These are phyloP conservation scores for Microtus obscurus DNA, from an alignment of 2,797 vertebrate species.

Conservation along the genomic window DNA sequence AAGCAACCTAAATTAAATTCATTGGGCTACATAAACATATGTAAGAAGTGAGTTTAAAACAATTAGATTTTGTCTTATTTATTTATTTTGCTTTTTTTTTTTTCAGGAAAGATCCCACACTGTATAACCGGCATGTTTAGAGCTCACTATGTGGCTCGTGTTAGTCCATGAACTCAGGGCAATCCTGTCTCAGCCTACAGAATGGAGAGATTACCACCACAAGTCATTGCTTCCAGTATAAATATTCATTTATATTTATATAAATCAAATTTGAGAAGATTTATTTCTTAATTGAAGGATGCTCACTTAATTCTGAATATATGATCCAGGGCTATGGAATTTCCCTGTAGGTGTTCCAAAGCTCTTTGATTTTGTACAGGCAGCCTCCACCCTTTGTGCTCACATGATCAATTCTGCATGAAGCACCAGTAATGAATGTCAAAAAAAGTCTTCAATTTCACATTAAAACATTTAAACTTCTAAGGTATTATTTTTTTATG, in stretches of 20 bases:
- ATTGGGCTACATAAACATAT: too few species aligned
- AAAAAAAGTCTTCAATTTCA: background rate
- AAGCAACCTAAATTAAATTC: background rate
- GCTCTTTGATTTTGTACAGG: background rate
- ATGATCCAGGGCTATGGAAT: too few species aligned
- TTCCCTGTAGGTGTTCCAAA: background rate
- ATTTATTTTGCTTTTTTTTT: background rate
- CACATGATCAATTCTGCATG: background rate
- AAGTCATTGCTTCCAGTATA: background rate
- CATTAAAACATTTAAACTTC: background rate
- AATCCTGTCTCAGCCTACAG: background rate
- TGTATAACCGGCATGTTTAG: background rate
- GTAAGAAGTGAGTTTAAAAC: background rate
- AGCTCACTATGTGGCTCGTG: background rate
- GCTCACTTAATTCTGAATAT: background rate
- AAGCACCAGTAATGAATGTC: background rate
- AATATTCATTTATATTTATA: background rate
- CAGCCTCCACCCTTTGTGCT: background rate
- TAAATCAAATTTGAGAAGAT: background rate
- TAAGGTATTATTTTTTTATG: background rate
- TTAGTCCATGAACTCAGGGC: too few species aligned
- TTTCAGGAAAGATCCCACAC: too few species aligned
- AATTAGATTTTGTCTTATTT: too few species aligned
- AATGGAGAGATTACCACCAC: accelerated
- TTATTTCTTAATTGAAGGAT: background rate